Evolutionary conservation across 2,888 invertebrate genomes (phyloP), one percentile per base, ranked within the genome.

Genomic region (Latrodectus elegans): DNA sequence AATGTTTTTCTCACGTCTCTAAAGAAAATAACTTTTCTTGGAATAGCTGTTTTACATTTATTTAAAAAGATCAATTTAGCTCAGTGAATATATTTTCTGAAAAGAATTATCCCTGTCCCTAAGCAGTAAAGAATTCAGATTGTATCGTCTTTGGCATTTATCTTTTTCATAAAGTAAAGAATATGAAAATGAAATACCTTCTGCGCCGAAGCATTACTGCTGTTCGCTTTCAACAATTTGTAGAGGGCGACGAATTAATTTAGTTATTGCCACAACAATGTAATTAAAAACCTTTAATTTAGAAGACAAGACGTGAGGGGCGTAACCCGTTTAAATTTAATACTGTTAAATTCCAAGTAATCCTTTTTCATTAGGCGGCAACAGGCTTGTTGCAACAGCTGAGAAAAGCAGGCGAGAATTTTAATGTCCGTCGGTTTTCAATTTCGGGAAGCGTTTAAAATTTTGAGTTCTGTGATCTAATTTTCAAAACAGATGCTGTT

Each of bases 401-500:
- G 38, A 49, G 26, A 38, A 38, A 70, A 49, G 70, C 70, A 60
- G 60, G 14, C 60, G 60, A 60, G 60, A 60, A 60, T 60, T 60
- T 60, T 60, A 60, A 60, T 60, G 60, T 12, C 12, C 4, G 65
- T 38, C 49, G 49, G 49, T 60, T 14, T 60, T 60, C 60, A 60
- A 60, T 60, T 60, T 60, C 60, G 60, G 51, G n/a, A 52, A 71
- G 79, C 55, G 60, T 49, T 55, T 55, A 72, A 79, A 71, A 79
- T 79, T 79, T 67, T 26, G 73, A 65, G 65, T 22, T 73, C 60
- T 26, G 15, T 81, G 72, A 81, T 79, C 71, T 73, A 81, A 81
- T 81, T 81, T 73, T 51, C 15, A 26, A 73, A 17, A 55, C 64
- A 67, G 60, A 73, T 65, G 64, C 22, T 22, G 64, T 72, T 72